Conservation (phyloP, 37 sponge, comb jelly and placozoan species). For the Geodia barretti region DNA sequence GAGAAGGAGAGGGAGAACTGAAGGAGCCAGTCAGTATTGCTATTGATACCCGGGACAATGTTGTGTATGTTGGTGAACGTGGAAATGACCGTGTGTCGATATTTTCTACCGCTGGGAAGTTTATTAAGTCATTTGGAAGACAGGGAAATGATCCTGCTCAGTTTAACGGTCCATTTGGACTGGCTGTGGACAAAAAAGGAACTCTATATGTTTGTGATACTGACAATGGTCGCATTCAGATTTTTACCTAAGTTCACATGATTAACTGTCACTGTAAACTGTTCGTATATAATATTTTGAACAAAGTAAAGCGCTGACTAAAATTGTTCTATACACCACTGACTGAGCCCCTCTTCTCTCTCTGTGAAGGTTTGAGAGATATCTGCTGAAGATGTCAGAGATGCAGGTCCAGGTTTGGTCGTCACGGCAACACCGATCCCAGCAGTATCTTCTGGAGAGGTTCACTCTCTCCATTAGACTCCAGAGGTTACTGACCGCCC, state of each 20-base stretch:
- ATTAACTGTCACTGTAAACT: too few relatives aligned
- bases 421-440: too few relatives aligned
- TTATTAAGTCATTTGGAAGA: too few relatives aligned
- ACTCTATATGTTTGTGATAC: slow-evolving; percentile 11
- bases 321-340: not conserved
- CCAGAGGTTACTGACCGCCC: too few relatives aligned
- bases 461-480: slow-evolving; percentile 73
- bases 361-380: slow-evolving; percentile 36
- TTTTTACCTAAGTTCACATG: too few relatives aligned
- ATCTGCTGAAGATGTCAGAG: slow-evolving; percentile 67
- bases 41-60: not conserved
- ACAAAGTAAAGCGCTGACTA: too few relatives aligned
- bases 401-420: slow-evolving; percentile 74
- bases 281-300: too few relatives aligned
- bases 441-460: slow-evolving; percentile 70
- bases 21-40: not conserved
- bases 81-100: not conserved
- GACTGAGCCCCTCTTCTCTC: not conserved
- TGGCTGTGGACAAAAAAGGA: slow-evolving; percentile 12
- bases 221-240: too few relatives aligned
- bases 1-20: slow-evolving; percentile 9
- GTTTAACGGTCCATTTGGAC: not conserved
- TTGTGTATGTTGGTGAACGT: not conserved
- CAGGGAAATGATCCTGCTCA: not conserved
- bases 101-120: not conserved